Conservation (phyloP, 2,113 vertebrate species). For the Paedocypris sp. region DNA sequence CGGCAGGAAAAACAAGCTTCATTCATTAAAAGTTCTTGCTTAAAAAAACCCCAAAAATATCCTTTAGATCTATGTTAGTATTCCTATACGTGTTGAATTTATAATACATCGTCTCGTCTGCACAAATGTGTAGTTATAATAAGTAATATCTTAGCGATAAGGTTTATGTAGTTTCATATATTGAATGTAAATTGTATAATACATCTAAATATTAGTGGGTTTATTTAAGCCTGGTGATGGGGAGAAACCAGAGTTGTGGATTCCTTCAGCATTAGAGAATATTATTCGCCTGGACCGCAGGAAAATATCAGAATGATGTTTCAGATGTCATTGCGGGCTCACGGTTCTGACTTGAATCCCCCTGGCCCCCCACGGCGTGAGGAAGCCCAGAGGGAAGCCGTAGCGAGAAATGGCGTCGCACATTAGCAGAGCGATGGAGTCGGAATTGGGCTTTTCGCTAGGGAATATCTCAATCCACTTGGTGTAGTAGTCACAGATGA, state of each 20-base stretch:
- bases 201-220: no score
- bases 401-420: slow-evolving; percentile 47
- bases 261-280: slow-evolving; percentile 33
- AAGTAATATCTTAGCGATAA: no score
- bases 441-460: slow-evolving; percentile 39
- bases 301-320: neutral
- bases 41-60: no score
- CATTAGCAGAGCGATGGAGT: slow-evolving; percentile 34
- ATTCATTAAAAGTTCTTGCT: no score
- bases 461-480: slow-evolving; percentile 57
- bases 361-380: slow-evolving; percentile 32
- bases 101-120: no score
- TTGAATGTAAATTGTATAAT: no score
- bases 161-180: no score
- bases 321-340: no score
- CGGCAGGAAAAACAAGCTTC: no score
- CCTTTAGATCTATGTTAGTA: no score
- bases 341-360: slow-evolving; percentile 17
- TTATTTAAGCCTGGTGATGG: slow-evolving; percentile 52
- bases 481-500: slow-evolving; percentile 48
- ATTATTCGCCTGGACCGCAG: slow-evolving; percentile 47
- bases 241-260: slow-evolving; percentile 38
- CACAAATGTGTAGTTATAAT: no score
- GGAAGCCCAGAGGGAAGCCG: slow-evolving; percentile 50
- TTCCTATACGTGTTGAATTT: no score